These are phyloP conservation scores for Eupithecia pulchellata DNA, from an alignment of 2,888 invertebrate species.

Conservation along the genomic window DNA sequence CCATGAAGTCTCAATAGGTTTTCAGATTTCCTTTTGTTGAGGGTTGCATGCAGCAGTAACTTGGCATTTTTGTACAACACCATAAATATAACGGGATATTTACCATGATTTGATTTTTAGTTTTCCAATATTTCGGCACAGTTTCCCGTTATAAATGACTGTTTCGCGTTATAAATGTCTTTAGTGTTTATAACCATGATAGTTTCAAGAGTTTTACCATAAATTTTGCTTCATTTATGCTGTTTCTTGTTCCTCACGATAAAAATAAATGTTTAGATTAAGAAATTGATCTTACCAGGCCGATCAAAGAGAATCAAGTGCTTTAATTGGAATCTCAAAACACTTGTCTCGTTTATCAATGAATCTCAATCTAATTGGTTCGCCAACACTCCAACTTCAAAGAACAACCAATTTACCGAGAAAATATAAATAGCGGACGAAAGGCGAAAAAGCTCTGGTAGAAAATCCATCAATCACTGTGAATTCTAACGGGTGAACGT, in stretches of 20 bases:
- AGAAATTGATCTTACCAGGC: neutral
- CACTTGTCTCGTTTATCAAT: slow-evolving; percentile 9
- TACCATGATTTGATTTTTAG: too few species aligned
- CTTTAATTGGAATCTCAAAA: slow-evolving; percentile 14
- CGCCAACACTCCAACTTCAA: slow-evolving; percentile 16
- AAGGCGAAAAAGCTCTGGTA: slow-evolving; percentile 21
- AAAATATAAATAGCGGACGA: slow-evolving; percentile 29
- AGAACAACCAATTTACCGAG: slow-evolving; percentile 24
- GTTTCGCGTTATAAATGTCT: too few species aligned
- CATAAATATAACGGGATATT: too few species aligned
- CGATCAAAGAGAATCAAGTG: neutral
- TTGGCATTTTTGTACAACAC: too few species aligned
- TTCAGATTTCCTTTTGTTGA: slow-evolving; percentile 19
- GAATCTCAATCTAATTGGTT: slow-evolving; percentile 8
- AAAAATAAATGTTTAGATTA: neutral
- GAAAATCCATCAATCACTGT: slow-evolving; percentile 39
- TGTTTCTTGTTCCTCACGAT: neutral
- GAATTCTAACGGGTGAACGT: slow-evolving; percentile 24
- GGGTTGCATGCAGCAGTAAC: neutral
- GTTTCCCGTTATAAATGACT: too few species aligned
- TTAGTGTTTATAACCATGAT: too few species aligned
- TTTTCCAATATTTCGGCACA: too few species aligned
- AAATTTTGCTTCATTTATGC: neutral
- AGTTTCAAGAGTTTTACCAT: too few species aligned
- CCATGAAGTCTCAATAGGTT: slow-evolving; percentile 29